Evolutionary conservation across 1,140 invertebrate species (phyloP).

Genomic region (Caenorhabditis brenneri): DNA sequence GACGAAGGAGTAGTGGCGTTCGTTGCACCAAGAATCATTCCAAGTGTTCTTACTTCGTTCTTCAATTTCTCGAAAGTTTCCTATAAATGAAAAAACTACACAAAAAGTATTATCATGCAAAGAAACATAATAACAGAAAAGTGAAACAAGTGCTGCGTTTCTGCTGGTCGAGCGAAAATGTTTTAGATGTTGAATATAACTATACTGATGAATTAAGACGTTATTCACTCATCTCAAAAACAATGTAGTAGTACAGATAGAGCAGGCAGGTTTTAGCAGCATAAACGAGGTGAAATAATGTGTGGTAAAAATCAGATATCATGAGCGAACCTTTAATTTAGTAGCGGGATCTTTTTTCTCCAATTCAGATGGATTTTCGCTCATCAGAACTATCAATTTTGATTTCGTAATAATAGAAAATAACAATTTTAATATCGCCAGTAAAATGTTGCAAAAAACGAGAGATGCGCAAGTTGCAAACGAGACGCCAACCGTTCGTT

Average conservation of each 20-base stretch:
- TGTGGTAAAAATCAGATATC: no score
- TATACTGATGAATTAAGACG: no score
- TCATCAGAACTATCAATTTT: neutral
- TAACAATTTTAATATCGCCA: neutral
- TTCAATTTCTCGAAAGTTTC: conserved; percentile 18
- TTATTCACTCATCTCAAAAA: no score
- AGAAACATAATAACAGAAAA: no score
- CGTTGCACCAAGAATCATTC: conserved; percentile 12
- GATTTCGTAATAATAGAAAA: neutral
- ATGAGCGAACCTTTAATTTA: neutral
- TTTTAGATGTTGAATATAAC: no score
- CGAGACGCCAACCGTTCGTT: no score
- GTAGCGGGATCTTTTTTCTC: neutral
- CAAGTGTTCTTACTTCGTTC: neutral
- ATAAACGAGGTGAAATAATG: no score
- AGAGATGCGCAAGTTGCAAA: neutral
- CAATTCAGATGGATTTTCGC: neutral
- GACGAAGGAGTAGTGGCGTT: neutral
- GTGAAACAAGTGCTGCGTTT: no score
- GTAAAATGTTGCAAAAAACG: neutral
- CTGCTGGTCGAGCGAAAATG: no score
- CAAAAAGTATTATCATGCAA: no score
- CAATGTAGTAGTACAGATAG: no score
- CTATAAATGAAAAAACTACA: neutral
- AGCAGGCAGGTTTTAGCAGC: no score